Conservation (phyloP, 2,888 invertebrate species). For the Chouioia cunea region DNA sequence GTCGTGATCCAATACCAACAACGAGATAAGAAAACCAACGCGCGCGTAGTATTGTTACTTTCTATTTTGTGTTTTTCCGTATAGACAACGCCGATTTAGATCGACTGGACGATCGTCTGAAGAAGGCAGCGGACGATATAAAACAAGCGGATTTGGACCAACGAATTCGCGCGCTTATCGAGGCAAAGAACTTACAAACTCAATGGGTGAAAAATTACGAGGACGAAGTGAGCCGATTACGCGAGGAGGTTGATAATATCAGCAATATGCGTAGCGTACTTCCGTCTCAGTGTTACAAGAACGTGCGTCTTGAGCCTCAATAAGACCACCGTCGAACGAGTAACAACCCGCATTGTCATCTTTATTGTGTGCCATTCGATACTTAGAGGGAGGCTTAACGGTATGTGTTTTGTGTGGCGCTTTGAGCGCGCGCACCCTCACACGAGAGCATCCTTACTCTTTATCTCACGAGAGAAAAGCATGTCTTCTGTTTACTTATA, state of each 20-base stretch:
- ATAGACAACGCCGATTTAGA: constrained; percentile 76
- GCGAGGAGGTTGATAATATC: constrained; percentile 85
- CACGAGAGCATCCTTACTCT: constrained; percentile 18
- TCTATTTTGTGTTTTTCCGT: neutral
- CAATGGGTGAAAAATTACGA: constrained; percentile 86
- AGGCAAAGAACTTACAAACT: constrained; percentile 71
- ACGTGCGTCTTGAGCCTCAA: constrained; percentile 80
- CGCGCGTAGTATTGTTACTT: neutral
- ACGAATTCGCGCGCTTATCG: constrained; percentile 80
- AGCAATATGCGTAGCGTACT: constrained; percentile 84
- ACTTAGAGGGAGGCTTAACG: constrained; percentile 34
- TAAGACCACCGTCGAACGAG: constrained; percentile 26
- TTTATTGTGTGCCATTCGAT: constrained; percentile 47
- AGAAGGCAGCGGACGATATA: constrained; percentile 79
- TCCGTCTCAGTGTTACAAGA: constrained; percentile 85
- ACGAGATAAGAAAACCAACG: neutral
- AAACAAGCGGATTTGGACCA: constrained; percentile 81
- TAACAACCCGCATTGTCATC: constrained; percentile 4
- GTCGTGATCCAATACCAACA: too few relatives aligned
- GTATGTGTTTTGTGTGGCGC: neutral
- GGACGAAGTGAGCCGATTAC: constrained; percentile 79
- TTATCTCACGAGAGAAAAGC: constrained; percentile 19
- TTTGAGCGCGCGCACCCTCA: neutral
- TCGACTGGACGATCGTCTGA: constrained; percentile 77
- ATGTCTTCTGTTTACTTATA: too few relatives aligned